Conservation (phyloP, 2,113 vertebrate species). For the Cettia cetti region DNA sequence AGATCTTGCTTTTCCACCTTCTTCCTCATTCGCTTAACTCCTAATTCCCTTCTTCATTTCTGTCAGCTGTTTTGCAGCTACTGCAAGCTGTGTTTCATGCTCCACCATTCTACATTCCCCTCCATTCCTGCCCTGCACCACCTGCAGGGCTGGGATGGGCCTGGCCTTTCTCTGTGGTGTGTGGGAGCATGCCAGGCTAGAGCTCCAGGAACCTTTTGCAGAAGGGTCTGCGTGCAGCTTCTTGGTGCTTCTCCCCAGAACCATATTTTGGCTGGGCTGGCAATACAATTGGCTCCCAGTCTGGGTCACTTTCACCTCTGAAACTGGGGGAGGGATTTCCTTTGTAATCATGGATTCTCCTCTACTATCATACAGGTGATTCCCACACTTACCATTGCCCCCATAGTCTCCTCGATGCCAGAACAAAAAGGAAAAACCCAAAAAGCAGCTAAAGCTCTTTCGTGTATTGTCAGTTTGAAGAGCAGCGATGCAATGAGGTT, state of each 20-base stretch:
- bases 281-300: fast-evolving
- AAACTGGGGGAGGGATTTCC: background rate
- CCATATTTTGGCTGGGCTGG: background rate
- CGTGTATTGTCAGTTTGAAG: background rate
- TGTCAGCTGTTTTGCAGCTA: background rate
- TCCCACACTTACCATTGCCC: background rate
- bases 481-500: fast-evolving
- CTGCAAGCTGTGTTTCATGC: background rate
- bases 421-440: background rate
- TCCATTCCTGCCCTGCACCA: background rate
- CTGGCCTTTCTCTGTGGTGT: background rate
- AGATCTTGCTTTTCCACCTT: background rate
- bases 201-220: background rate
- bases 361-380: background rate
- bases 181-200: background rate
- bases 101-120: fast-evolving
- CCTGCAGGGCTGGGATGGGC: background rate
- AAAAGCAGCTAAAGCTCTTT: background rate
- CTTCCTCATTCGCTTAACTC: background rate
- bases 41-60: background rate
- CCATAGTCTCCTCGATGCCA: background rate
- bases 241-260: background rate
- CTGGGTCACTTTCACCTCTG: background rate
- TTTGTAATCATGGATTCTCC: background rate
- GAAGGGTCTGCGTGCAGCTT: no score